Conservation (phyloP, 2,888 invertebrate species). For the Eupithecia exiguata region DNA sequence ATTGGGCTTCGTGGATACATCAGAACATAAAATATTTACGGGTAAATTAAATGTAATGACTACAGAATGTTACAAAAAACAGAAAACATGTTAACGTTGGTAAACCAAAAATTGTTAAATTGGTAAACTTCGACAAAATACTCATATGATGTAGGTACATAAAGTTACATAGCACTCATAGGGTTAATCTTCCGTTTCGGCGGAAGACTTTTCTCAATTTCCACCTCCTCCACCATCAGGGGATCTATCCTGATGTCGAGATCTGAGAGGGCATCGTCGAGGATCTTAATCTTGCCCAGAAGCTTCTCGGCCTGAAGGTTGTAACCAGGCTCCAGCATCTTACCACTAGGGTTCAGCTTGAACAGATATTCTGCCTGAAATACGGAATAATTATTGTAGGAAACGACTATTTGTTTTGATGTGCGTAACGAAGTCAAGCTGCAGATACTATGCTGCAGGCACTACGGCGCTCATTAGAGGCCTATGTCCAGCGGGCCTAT, state of each 20-base stretch:
- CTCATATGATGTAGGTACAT: background rate
- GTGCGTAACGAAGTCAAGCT: background rate
- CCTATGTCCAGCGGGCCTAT: no score
- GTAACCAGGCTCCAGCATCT: constrained; percentile 87
- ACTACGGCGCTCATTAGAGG: no score
- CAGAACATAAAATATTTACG: background rate
- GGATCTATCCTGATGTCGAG: constrained; percentile 75
- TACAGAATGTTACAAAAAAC: background rate
- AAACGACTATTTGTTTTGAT: background rate
- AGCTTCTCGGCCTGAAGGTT: constrained; percentile 82
- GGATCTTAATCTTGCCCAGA: constrained; percentile 76
- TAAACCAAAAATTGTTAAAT: no score
- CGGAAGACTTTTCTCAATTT: constrained; percentile 45
- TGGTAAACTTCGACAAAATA: background rate
- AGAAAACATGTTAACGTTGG: background rate
- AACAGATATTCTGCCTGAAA: constrained; percentile 87
- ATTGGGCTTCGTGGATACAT: no score
- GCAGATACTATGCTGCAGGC: no score
- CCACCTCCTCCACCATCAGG: constrained; percentile 59
- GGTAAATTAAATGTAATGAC: background rate
- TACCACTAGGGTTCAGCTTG: constrained; percentile 87
- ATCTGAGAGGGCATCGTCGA: constrained; percentile 71
- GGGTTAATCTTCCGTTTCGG: constrained; percentile 52
- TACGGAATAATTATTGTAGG: background rate
- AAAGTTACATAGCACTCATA: constrained; percentile 51